A percentile compares a stretch with the other conserved stretches of the same genome.
Evolutionary conservation across 2,888 invertebrate species (phyloP).

Genomic region (Mycalesis mineus): DNA sequence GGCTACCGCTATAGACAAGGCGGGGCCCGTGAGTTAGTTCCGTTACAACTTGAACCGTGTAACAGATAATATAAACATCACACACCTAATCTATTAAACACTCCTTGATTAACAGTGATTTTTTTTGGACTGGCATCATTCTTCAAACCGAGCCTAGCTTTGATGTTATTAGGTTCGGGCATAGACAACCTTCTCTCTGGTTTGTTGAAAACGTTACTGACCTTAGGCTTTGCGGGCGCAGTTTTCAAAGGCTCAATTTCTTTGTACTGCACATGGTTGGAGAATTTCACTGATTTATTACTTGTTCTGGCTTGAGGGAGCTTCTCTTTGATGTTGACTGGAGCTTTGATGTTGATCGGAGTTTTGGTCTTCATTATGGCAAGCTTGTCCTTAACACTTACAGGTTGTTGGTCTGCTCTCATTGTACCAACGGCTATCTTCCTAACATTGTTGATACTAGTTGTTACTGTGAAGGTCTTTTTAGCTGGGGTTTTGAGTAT

Average conservation of each 20-base stretch:
- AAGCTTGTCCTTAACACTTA: constrained; percentile 65
- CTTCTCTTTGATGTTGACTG: constrained; percentile 44
- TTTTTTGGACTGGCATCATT: constrained; percentile 37
- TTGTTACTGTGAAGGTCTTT: constrained; percentile 57
- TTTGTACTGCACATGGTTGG: constrained; percentile 64
- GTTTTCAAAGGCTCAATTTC: constrained; percentile 54
- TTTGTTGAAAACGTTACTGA: constrained; percentile 59
- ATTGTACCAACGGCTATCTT: constrained; percentile 62
- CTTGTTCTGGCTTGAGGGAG: constrained; percentile 53
- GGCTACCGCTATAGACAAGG: neutral
- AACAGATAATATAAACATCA: constrained; percentile 34
- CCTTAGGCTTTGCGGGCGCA: constrained; percentile 28
- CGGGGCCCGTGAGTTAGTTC: neutral
- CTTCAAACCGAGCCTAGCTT: constrained; percentile 56
- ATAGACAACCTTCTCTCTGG: constrained; percentile 65
- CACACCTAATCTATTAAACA: constrained; percentile 63
- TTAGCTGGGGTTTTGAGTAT: constrained; percentile 57
- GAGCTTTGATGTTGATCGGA: constrained; percentile 36
- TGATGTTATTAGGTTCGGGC: constrained; percentile 51
- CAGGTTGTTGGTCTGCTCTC: constrained; percentile 66
- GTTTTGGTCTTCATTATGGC: constrained; percentile 57
- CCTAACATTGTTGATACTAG: constrained; percentile 49
- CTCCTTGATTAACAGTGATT: constrained; percentile 57
- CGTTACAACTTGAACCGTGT: neutral
- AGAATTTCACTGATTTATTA: constrained; percentile 68